phyloP scores from a whole-genome alignment of 2,113 vertebrate genomes.

The Picathartes gymnocephalus region DNA sequence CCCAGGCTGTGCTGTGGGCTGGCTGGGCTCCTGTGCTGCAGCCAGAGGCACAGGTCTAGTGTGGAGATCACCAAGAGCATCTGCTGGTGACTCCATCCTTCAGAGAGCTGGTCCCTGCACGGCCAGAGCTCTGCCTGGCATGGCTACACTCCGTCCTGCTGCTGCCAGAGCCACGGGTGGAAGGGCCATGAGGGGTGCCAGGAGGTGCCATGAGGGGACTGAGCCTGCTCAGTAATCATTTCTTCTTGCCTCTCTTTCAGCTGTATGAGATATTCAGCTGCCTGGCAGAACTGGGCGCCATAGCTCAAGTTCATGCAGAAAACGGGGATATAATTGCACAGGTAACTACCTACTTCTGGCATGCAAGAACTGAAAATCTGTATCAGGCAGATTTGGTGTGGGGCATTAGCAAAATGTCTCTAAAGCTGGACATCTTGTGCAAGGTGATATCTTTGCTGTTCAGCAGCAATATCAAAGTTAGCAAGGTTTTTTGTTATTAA shows the following conservation, averaged over 20 bases:
- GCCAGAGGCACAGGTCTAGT: background rate
- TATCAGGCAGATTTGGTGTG: background rate
- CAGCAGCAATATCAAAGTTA: background rate
- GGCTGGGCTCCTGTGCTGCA: fast-evolving
- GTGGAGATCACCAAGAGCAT: background rate
- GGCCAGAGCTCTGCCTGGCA: background rate
- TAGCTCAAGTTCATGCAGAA: constrained; percentile 95
- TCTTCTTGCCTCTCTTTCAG: constrained; percentile 67
- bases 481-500: background rate
- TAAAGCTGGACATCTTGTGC: background rate
- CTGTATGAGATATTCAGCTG: constrained; percentile 94
- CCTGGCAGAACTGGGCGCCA: constrained; percentile 87
- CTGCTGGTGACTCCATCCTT: fast-evolving
- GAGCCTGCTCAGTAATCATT: background rate
- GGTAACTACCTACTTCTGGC: constrained; percentile 68
- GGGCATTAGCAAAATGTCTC: background rate
- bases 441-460: background rate
- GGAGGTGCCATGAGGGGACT: too few relatives aligned
- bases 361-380: background rate
- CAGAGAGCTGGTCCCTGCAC: fast-evolving
- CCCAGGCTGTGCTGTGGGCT: background rate
- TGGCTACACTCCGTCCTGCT: fast-evolving
- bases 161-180: background rate
- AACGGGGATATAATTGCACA: constrained; percentile 97
- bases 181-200: background rate